Conservation (phyloP, 2,888 invertebrate genomes). For the Drosophila eohydei region DNA sequence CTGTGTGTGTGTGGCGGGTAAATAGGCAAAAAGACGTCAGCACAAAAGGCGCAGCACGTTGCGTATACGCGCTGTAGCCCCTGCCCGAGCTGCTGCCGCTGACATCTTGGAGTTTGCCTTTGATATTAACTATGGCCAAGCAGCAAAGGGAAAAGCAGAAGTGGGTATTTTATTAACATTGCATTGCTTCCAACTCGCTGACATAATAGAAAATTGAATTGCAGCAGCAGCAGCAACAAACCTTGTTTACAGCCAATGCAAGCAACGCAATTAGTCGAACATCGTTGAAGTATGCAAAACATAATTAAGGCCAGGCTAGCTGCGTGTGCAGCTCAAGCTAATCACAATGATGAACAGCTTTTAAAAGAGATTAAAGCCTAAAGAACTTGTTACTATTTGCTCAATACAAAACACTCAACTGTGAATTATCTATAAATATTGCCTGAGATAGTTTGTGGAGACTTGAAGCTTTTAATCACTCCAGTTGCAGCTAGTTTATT, state of each 20-base stretch:
- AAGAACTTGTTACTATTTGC: background rate
- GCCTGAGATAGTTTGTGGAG: too few relatives aligned
- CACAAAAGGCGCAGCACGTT: conserved; percentile 71
- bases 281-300: conserved; percentile 66
- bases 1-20: conserved; percentile 30
- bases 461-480: too few relatives aligned
- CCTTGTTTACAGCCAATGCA: conserved; percentile 42
- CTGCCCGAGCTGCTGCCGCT: conserved; percentile 51
- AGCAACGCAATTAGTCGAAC: conserved; percentile 73
- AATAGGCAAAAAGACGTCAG: conserved; percentile 63
- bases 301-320: conserved; percentile 68
- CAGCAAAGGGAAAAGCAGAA: background rate
- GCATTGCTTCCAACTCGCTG: conserved; percentile 73
- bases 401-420: too few relatives aligned
- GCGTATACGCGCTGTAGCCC: conserved; percentile 65
- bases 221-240: conserved; percentile 30
- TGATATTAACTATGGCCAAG: conserved; percentile 40
- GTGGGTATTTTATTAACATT: conserved; percentile 71
- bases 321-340: background rate
- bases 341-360: conserved; percentile 1
- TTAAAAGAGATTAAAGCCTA: background rate
- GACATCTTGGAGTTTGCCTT: conserved; percentile 62
- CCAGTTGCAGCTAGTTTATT: too few relatives aligned
- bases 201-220: conserved; percentile 80
- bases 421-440: too few relatives aligned